Evolutionary conservation across 2,113 vertebrate species (phyloP), one percentile per base, ranked within the genome.

Genomic region (Zapornia atra): DNA sequence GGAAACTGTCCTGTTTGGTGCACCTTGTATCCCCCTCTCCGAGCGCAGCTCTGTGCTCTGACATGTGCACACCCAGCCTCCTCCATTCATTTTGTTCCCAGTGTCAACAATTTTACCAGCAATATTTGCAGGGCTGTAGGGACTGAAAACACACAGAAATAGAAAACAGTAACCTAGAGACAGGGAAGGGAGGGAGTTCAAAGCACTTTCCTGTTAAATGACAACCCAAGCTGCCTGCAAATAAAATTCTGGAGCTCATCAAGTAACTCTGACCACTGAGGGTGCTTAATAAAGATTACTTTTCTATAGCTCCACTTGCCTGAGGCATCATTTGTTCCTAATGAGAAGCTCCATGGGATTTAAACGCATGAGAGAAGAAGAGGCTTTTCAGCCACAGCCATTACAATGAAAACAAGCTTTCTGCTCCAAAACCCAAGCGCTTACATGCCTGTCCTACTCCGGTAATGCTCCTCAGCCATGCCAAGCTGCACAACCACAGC

Each of bases 201-300:
- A 50, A 96, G 87, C 16, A 7, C 28, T 95, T 87, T 50, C 81
- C 86, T 61, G 72, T 84, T 93, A 79, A 79, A 95, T 3, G 21
- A 76, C 83, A 92, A 17, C 60, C 80, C 80, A 40, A 36, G 69
- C 72, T 78, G 82, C 90, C 88, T 84, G 83, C 90, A 96, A 79
- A 95, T 91, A 82, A 93, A 97, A 91, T 80, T 60, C 95, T 2
- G 3, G 79, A 92, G 92, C 93, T 97, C 94, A 94, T 92, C 94
- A 94, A 82, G 83, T 53, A 94, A 68, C 86, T 82, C 96, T 92
- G 94, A 51, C 95, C 92, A 26, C 90, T 69, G 86, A 94, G 92
- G 80, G 70, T 87, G 69, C 94, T 96, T 95, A 93, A 92, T 95
- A 94, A 96, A 95, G 92, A 95, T 96, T 90, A 79, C 83, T 94